Conservation (phyloP, 2,888 invertebrate genomes). For the Therioaphis trifolii region DNA sequence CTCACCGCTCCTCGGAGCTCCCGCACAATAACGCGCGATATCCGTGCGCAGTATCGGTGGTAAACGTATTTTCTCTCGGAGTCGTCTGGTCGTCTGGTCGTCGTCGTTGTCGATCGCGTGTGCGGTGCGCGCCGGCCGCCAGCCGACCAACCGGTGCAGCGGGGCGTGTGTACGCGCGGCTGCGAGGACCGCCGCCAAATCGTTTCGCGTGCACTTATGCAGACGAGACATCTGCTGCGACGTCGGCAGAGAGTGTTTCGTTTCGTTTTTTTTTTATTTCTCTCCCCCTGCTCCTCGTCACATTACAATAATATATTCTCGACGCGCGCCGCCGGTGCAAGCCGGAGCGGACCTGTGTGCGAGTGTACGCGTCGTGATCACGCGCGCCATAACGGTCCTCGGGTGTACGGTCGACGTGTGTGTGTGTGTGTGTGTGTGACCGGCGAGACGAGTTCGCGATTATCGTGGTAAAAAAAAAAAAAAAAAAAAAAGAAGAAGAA, state of each 20-base stretch:
- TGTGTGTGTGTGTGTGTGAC: no score
- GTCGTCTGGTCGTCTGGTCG: no score
- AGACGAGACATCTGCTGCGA: slow-evolving; percentile 4
- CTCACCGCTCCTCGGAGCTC: no score
- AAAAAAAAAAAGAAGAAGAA: no score
- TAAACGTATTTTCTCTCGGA: background rate
- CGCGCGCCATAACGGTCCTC: background rate
- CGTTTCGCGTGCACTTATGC: slow-evolving; percentile 36
- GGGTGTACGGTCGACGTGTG: no score
- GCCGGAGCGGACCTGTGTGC: slow-evolving; percentile 1
- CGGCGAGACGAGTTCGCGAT: no score
- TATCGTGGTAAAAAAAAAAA: no score
- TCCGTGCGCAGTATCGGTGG: slow-evolving; percentile 22
- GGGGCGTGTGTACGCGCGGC: no score
- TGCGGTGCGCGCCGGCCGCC: no score
- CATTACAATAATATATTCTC: slow-evolving; percentile 22
- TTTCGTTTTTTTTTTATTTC: background rate
- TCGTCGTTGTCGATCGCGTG: no score
- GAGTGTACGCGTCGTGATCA: no score
- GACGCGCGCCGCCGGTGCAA: background rate
- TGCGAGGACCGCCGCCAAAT: background rate
- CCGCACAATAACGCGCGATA: background rate
- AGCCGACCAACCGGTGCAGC: no score
- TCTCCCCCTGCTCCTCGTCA: background rate
- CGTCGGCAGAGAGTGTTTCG: background rate